Conservation (phyloP, 2,113 vertebrate genomes). For the Macheiramphus alcinus region DNA sequence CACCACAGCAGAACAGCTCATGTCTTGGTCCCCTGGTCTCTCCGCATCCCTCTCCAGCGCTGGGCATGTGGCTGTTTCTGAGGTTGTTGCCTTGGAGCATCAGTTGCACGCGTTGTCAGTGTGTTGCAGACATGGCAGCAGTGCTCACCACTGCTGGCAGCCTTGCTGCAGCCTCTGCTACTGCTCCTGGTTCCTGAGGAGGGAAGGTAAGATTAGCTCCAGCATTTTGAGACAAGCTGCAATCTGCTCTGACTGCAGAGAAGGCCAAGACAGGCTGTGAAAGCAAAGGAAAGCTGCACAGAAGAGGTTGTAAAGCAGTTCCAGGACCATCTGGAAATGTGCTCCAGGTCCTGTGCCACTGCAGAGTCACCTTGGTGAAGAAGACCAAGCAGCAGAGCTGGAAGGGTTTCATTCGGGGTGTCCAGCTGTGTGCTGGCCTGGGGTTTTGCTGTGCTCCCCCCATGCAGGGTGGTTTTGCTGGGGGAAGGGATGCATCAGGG, state of each 20-base stretch:
- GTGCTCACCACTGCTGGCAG: not conserved
- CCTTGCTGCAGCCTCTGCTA: not conserved
- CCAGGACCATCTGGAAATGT: not conserved
- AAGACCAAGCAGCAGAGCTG: not conserved
- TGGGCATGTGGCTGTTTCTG: fast-evolving
- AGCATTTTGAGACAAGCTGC: not conserved
- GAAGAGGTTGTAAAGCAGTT: not conserved
- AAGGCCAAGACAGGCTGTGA: not conserved
- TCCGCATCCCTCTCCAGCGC: not conserved
- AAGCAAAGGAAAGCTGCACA: not conserved
- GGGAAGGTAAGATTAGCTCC: not conserved
- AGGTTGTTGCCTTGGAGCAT: not conserved
- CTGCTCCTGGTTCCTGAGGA: not conserved
- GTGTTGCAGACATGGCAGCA: not conserved
- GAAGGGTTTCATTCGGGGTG: fast-evolving
- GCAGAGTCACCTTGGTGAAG: not conserved
- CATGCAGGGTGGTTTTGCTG: not conserved
- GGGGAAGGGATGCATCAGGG: not conserved
- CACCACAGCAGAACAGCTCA: not conserved
- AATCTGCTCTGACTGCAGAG: not conserved
- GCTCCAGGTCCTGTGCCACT: not conserved
- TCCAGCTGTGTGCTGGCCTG: not conserved
- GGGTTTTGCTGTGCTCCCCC: not conserved
- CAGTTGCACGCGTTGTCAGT: fast-evolving
- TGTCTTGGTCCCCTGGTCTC: not conserved